phyloP scores from a whole-genome alignment of 2,888 invertebrate species.

The Loripinus fragilis region DNA sequence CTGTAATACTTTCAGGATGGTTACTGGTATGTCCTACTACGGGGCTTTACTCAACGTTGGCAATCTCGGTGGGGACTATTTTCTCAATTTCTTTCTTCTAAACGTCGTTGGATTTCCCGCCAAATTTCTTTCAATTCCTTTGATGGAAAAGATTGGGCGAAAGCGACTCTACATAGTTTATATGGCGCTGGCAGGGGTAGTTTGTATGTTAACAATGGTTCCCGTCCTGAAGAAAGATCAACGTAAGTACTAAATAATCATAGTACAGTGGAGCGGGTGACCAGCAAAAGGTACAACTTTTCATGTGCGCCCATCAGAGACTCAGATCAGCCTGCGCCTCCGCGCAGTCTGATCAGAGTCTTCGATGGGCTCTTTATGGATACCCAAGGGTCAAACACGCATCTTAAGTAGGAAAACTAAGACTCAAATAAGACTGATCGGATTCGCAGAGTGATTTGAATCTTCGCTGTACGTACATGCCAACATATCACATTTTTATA shows the following conservation, averaged over 20 bases:
- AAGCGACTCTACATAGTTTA: conserved; percentile 53
- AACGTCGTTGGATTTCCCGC: conserved; percentile 72
- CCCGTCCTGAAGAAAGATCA: conserved; percentile 48
- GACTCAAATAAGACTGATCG: too few relatives aligned
- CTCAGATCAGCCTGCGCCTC: too few relatives aligned
- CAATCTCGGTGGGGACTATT: conserved; percentile 68
- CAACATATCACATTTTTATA: too few relatives aligned
- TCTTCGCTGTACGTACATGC: too few relatives aligned
- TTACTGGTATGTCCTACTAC: conserved; percentile 71
- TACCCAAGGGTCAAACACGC: too few relatives aligned
- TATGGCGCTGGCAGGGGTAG: conserved; percentile 66
- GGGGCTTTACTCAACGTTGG: conserved; percentile 70
- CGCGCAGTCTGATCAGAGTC: too few relatives aligned
- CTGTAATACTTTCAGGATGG: conserved; percentile 61
- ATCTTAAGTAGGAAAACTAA: too few relatives aligned
- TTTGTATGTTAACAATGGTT: conserved; percentile 83
- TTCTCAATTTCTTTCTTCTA: conserved; percentile 70
- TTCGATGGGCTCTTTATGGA: too few relatives aligned
- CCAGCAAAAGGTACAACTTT: too few relatives aligned
- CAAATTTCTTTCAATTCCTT: conserved; percentile 61
- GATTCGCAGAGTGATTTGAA: too few relatives aligned
- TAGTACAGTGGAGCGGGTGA: too few relatives aligned
- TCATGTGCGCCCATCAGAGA: too few relatives aligned
- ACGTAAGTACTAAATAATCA: conserved; percentile 44
- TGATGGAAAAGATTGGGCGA: conserved; percentile 66